A percentile compares a stretch with the other conserved stretches of the same genome.
phyloP scores from a whole-genome alignment of 2,888 invertebrate species.

The Eupithecia subumbrata region DNA sequence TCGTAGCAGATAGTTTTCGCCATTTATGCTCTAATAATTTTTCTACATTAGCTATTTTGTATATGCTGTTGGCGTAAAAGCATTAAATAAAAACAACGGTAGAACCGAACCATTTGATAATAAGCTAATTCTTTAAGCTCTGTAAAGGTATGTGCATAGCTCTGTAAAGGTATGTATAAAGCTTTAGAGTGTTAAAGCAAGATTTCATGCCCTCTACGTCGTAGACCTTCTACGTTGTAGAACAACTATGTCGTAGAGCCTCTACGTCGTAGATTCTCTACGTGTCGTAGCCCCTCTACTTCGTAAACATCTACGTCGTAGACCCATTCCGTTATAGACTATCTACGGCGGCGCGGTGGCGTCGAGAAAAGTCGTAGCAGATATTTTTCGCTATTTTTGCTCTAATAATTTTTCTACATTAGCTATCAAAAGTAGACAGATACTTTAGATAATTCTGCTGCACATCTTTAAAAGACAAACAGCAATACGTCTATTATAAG shows the following conservation, averaged over 20 bases:
- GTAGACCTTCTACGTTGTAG: conserved; percentile 9
- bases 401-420: too few species aligned
- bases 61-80: neutral
- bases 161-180: neutral
- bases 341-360: too few species aligned
- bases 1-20: neutral
- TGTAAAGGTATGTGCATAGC: neutral
- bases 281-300: neutral
- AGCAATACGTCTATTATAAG: too few species aligned
- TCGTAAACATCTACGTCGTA: neutral
- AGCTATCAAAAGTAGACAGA: too few species aligned
- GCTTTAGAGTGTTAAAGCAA: neutral
- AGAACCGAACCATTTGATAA: too few species aligned
- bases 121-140: neutral
- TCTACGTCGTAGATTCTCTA: neutral
- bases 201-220: neutral
- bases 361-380: neutral
- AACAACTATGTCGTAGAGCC: neutral
- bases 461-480: neutral
- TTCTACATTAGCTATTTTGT: too few species aligned
- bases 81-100: neutral
- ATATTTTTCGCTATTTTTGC: neutral
- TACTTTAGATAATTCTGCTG: neutral
- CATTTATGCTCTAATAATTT: too few species aligned
- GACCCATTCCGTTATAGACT: too few species aligned